A percentile compares a stretch with the other conserved stretches of the same genome.
These are phyloP conservation scores for Lepetodrilus schrolli DNA, from an alignment of 2,888 invertebrate species.

Conservation along the genomic window DNA sequence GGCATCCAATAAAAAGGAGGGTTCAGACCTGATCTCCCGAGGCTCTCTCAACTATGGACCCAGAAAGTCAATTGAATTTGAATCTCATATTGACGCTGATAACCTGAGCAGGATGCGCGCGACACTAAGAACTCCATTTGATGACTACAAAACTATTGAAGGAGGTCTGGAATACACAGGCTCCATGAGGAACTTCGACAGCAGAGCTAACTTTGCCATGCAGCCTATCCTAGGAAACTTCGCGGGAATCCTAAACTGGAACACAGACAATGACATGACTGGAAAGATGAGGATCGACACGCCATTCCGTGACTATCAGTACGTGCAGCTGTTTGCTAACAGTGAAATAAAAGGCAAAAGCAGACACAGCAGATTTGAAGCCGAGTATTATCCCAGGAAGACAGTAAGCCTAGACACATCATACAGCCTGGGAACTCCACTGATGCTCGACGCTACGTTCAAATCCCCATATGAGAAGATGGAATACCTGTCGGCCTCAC, in stretches of 20 bases:
- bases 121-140: slow-evolving; percentile 35
- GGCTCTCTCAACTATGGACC: slow-evolving; percentile 37
- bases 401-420: slow-evolving; percentile 31
- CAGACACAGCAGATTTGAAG: slow-evolving; percentile 33
- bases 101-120: slow-evolving; percentile 28
- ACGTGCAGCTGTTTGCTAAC: slow-evolving; percentile 40
- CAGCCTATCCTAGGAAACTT: slow-evolving; percentile 42
- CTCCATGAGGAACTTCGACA: slow-evolving; percentile 26
- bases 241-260: slow-evolving; percentile 36
- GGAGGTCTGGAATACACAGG: slow-evolving; percentile 32
- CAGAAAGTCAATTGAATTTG: slow-evolving; percentile 28
- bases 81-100: slow-evolving; percentile 1
- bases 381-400: slow-evolving; percentile 39
- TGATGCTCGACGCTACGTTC: slow-evolving; percentile 31
- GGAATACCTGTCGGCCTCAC: slow-evolving; percentile 25
- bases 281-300: slow-evolving; percentile 49
- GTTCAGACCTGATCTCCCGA: slow-evolving; percentile 32
- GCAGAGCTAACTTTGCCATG: slow-evolving; percentile 43
- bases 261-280: slow-evolving; percentile 33
- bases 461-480: slow-evolving; percentile 29
- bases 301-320: slow-evolving; percentile 43
- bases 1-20: slow-evolving; percentile 37
- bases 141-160: slow-evolving; percentile 32
- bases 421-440: slow-evolving; percentile 36
- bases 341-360: slow-evolving; percentile 33